phyloP scores from a whole-genome alignment of 2,888 invertebrate species.

The Eumacrocentrus americanus region DNA sequence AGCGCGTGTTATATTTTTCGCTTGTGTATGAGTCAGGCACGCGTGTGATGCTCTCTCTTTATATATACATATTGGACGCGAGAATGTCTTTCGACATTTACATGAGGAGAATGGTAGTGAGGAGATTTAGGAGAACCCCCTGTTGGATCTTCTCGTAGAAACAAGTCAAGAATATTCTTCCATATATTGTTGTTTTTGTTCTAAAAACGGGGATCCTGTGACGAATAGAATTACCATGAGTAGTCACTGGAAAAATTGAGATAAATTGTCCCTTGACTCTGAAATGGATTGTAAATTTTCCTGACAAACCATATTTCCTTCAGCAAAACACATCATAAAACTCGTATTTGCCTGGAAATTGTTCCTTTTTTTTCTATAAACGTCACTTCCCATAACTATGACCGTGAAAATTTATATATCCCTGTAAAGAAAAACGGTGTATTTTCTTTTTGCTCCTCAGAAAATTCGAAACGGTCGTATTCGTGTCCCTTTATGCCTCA shows the following conservation, averaged over 20 bases:
- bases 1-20: conserved; percentile 49
- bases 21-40: conserved; percentile 35
- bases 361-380: not conserved
- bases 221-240: conserved; percentile 8
- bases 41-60: conserved; percentile 31
- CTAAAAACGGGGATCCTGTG: conserved; percentile 3
- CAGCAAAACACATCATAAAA: not conserved
- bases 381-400: not conserved
- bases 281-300: not conserved
- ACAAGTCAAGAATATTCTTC: conserved; percentile 36
- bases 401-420: conserved; percentile 15
- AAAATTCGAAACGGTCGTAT: conserved; percentile 1
- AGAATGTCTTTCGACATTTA: conserved; percentile 45
- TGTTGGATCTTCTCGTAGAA: conserved; percentile 50
- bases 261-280: not conserved
- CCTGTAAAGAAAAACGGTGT: not conserved
- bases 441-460: conserved; percentile 3
- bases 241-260: not conserved
- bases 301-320: not conserved
- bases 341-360: not conserved
- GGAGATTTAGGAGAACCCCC: conserved; percentile 42
- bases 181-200: conserved; percentile 24
- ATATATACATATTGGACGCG: conserved; percentile 28
- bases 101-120: conserved; percentile 41
- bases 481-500: conserved; percentile 12